Evolutionary conservation across 2,113 vertebrate species (phyloP), one percentile per base, ranked within the genome.

Genomic region (Holacanthus passer): DNA sequence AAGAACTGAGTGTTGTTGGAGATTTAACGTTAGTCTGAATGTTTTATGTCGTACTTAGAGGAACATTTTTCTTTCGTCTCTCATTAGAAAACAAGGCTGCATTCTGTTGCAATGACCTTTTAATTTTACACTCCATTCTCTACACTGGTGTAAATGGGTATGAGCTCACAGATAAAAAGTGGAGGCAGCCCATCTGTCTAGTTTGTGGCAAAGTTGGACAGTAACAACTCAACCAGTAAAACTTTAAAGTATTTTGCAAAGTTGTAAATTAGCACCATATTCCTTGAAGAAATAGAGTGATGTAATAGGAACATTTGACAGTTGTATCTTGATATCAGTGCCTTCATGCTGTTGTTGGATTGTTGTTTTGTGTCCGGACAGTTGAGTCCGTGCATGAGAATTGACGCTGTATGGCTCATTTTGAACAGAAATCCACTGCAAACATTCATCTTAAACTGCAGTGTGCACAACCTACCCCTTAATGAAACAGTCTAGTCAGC

Each of bases 101-200:
- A 52, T 66, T 71, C 22, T 56, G 79, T 70, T 56, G 24, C 43
- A 4, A 1, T 56, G 79, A 85, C 87, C 84, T 87, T 91, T 88
- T 39, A 66, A 70, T 77, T 37, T 60, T 35, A n/a, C 77, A 69
- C 43, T 53, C 20, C 4, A 17, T 74, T 86, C 72, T 77, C 53
- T 27, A 9, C 6, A 16, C 35, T 48, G 53, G 19, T 67, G 50
- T 73, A n/a, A 31, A 85, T 53, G 35, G 13, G 67, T 41, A 27
- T 9, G 27, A 82, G 19, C 27, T 68, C 52, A 37, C n/a, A 63
- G 45, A 79, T 20, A 48, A 71, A 45, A 31, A 60, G 70, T 5
- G 70, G 55, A 77, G 81, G 58, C 72, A 70, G 68, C 56, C 70
- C 77, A 69, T 84, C 73, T 50, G 85, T 78, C 27, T 60, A 0